Evolutionary conservation across 2,888 invertebrate species (phyloP).

Genomic region (Aethes cnicana): DNA sequence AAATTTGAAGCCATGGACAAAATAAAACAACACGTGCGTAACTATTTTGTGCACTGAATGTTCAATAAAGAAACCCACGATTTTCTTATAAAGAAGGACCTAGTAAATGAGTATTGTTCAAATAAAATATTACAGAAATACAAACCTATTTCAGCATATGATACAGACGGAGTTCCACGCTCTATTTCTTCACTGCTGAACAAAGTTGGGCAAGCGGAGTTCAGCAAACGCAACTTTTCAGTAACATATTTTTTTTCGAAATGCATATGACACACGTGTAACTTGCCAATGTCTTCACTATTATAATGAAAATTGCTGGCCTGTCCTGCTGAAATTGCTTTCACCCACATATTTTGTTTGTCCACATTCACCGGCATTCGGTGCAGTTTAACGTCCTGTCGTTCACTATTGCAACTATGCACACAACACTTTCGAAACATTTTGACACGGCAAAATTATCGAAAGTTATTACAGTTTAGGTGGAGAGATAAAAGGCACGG

Average conservation of each 20-base stretch:
- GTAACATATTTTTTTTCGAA: not conserved
- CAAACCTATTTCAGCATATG: too few relatives aligned
- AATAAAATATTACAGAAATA: too few relatives aligned
- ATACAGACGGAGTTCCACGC: too few relatives aligned
- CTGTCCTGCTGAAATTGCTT: not conserved
- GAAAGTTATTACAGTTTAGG: not conserved
- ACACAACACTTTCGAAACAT: not conserved
- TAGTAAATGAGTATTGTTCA: too few relatives aligned
- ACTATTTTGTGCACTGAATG: too few relatives aligned
- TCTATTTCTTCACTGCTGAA: too few relatives aligned
- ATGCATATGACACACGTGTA: not conserved
- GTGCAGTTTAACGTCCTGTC: not conserved
- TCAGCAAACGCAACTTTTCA: too few relatives aligned
- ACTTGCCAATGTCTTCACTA: not conserved
- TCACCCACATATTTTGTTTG: not conserved
- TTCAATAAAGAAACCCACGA: too few relatives aligned
- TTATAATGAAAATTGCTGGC: not conserved
- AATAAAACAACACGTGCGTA: too few relatives aligned
- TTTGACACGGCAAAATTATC: not conserved
- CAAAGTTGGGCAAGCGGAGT: too few relatives aligned
- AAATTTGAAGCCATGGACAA: too few relatives aligned
- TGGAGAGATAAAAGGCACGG: not conserved
- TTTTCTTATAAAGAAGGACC: too few relatives aligned
- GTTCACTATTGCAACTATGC: not conserved
- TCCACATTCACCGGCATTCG: not conserved